Evolutionary conservation across 2,888 invertebrate genomes (phyloP).

Genomic region (Pedicia rivosa): DNA sequence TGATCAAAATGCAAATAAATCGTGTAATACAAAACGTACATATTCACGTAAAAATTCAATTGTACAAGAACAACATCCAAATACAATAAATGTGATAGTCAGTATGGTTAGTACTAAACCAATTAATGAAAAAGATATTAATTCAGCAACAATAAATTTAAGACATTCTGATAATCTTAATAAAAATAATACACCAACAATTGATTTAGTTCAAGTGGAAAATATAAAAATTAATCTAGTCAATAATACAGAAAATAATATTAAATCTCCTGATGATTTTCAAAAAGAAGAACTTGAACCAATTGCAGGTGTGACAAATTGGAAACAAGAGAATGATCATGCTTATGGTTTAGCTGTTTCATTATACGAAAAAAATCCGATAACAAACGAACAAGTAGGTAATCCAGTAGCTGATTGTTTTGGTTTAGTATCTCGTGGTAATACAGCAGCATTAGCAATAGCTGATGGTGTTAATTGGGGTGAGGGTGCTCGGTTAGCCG

Average conservation of each 20-base stretch:
- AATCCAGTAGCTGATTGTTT: constrained; percentile 81
- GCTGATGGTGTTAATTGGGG: constrained; percentile 92
- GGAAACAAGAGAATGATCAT: constrained; percentile 29
- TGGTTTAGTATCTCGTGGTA: constrained; percentile 52
- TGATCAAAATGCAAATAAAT: constrained; percentile 18
- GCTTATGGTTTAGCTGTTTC: constrained; percentile 40
- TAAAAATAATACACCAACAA: constrained; percentile 10
- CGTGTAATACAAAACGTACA: background rate
- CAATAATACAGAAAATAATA: background rate
- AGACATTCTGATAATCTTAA: constrained; percentile 25
- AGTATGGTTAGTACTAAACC: too few relatives aligned
- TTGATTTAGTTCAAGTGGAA: background rate
- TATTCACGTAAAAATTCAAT: constrained; percentile 1
- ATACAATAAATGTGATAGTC: background rate
- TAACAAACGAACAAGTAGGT: constrained; percentile 51
- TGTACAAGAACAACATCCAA: background rate
- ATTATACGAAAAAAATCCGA: constrained; percentile 68
- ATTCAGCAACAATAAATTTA: constrained; percentile 10
- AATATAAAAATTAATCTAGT: background rate
- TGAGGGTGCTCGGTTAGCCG: constrained; percentile 67
- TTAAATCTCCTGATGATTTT: background rate
- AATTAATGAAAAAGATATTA: background rate
- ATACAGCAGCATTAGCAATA: constrained; percentile 61
- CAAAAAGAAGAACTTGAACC: constrained; percentile 13
- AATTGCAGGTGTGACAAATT: constrained; percentile 28